Evolutionary conservation across 2,797 vertebrate genomes (phyloP), one percentile per base, ranked within the genome.

Genomic region (Cichlasoma orientale): DNA sequence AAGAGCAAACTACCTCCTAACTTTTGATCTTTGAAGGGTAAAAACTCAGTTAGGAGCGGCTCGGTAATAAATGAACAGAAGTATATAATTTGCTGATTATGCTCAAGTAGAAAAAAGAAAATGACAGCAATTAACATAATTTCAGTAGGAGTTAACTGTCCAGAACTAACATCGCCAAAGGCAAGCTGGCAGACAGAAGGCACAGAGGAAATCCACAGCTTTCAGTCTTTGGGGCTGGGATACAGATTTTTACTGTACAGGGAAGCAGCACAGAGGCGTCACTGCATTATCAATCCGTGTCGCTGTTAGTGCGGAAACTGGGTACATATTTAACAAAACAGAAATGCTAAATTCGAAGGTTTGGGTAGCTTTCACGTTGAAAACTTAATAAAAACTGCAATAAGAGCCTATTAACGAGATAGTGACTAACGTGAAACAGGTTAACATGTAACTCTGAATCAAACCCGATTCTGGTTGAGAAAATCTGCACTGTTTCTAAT

Each of bases 111-210:
- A 92, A 93, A 93, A 94, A 92, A 87, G 90, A 94, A 95, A 95
- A 95, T 95, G 94, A 95, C 94, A 94, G 93, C 94, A 94, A 96
- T 96, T 95, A 95, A 95, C 91, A 96, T 94, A 94, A 94, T 94
- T 95, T 93, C 93, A 95, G 94, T 93, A 88, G 94, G 95, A 96
- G 95, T 96, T 95, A 96, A 96, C 95, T 95, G 95, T 94, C 94
- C 95, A 96, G 94, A 96, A 95, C 95, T 95, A 96, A 96, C 95
- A 93, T 91, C 87, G 95, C 94, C 93, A 94, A 95, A 94, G 94
- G 94, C 95, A 94, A 95, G 94, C 94, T 94, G 94, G 93, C 93
- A 94, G 92, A 93, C 93, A 93, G 92, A 93, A 81, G 91, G 92
- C 90, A 81, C 71, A 77, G 88, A 88, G 88, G 88, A 90, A 88